These are phyloP conservation scores for Corydoras sp. DNA, from an alignment of 2,113 vertebrate species.

Conservation along the genomic window DNA sequence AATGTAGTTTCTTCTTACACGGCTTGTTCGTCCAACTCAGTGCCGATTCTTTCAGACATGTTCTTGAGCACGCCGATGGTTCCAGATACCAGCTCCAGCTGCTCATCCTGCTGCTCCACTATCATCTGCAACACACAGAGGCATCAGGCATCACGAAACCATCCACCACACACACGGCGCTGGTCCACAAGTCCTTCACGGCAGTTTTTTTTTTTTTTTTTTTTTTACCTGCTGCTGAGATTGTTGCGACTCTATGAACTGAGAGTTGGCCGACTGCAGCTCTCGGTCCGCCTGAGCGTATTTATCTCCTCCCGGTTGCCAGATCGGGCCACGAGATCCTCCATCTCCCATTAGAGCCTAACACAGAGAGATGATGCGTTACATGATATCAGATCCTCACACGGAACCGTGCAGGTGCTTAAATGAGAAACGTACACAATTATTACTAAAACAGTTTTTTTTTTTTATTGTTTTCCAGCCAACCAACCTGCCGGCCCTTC, in stretches of 20 bases:
- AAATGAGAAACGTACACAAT: too few relatives aligned
- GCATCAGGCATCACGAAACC: not conserved
- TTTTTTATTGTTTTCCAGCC: too few relatives aligned
- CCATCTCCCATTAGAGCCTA: constrained; percentile 67
- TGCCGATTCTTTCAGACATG: constrained; percentile 95
- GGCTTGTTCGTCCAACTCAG: constrained; percentile 93
- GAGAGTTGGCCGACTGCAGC: constrained; percentile 81
- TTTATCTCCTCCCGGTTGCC: constrained; percentile 73
- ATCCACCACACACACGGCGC: not conserved
- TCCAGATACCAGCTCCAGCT: constrained; percentile 94
- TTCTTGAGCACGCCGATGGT: constrained; percentile 96
- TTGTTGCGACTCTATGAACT: constrained; percentile 92
- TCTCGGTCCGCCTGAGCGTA: constrained; percentile 77
- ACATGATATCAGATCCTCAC: too few relatives aligned
- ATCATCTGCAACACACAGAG: constrained; percentile 73
- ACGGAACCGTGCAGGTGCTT: too few relatives aligned
- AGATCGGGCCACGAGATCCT: constrained; percentile 64
- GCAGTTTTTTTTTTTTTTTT: not conserved
- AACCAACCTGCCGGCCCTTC: constrained; percentile 82
- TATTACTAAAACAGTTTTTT: too few relatives aligned
- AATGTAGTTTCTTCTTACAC: constrained; percentile 72
- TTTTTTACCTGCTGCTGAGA: constrained; percentile 85
- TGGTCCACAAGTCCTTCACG: not conserved
- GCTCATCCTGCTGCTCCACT: constrained; percentile 90
- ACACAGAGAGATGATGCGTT: too few relatives aligned